Percentiles rank a stretch among this genome's conserved stretches.
Conservation (phyloP, 2,797 vertebrate species). For the Chaunax sp. region DNA sequence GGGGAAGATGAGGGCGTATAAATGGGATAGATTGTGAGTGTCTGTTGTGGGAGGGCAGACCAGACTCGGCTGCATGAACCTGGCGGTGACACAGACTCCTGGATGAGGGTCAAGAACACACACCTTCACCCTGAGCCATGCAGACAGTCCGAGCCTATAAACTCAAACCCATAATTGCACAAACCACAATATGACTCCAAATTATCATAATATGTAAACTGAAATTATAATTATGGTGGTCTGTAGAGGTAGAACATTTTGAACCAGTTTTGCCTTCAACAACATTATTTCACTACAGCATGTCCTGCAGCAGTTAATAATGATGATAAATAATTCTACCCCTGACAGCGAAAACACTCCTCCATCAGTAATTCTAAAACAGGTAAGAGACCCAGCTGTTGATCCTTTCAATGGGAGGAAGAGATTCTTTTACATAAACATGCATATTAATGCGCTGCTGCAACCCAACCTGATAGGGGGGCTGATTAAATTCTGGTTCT, state of each 20-base stretch:
- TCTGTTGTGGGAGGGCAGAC: slow-evolving; percentile 5
- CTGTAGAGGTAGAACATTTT: slow-evolving; percentile 36
- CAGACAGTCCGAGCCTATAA: slow-evolving; percentile 38
- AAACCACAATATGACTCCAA: not conserved
- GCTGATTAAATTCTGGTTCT: slow-evolving; percentile 81
- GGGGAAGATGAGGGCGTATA: slow-evolving; percentile 54
- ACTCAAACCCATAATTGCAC: slow-evolving; percentile 27
- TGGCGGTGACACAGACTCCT: slow-evolving; percentile 35
- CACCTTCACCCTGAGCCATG: slow-evolving; percentile 23
- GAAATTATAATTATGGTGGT: slow-evolving; percentile 52
- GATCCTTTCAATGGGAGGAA: slow-evolving; percentile 76
- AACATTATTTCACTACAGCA: slow-evolving; percentile 35
- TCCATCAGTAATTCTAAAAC: slow-evolving; percentile 73
- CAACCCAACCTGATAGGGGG: slow-evolving; percentile 77
- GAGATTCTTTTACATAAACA: slow-evolving; percentile 81
- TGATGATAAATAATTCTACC: slow-evolving; percentile 65
- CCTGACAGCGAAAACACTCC: slow-evolving; percentile 42
- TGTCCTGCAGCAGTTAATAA: slow-evolving; percentile 53
- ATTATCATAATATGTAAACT: slow-evolving; percentile 63
- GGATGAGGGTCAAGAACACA: slow-evolving; percentile 57
- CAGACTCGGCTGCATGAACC: slow-evolving; percentile 66
- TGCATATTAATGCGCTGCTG: slow-evolving; percentile 73
- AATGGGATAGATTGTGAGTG: slow-evolving; percentile 18
- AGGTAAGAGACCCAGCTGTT: slow-evolving; percentile 75
- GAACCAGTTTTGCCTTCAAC: slow-evolving; percentile 45